Conservation (phyloP, 2,113 vertebrate genomes). For the Scomber colias region DNA sequence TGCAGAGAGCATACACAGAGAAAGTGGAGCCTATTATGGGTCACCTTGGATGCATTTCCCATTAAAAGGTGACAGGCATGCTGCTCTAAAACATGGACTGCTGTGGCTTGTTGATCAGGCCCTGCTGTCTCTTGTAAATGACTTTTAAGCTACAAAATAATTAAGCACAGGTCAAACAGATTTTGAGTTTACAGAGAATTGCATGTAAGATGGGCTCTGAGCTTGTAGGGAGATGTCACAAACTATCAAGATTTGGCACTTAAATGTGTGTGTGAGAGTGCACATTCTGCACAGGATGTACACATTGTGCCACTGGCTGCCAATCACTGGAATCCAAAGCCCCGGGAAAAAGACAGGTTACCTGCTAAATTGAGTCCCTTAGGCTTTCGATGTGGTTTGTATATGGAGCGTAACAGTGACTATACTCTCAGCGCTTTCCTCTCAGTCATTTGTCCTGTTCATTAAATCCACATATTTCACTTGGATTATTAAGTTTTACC, state of each 20-base stretch:
- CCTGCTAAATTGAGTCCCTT: conserved; percentile 71
- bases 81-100: conserved; percentile 65
- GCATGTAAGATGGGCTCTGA: conserved; percentile 22
- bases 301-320: conserved; percentile 47
- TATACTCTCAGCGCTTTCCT: conserved; percentile 24
- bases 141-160: conserved; percentile 69
- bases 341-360: conserved; percentile 60
- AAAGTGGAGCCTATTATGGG: conserved; percentile 72
- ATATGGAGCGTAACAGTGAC: conserved; percentile 37
- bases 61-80: conserved; percentile 80
- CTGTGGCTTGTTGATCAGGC: conserved; percentile 60
- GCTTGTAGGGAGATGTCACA: conserved; percentile 40
- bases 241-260: conserved; percentile 45
- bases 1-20: conserved; percentile 58
- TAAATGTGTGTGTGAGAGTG: conserved; percentile 41
- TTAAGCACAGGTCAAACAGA: conserved; percentile 48
- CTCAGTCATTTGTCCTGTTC: conserved; percentile 19
- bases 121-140: conserved; percentile 72
- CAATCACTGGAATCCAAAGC: conserved; percentile 62
- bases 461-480: conserved; percentile 43
- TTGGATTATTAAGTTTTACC: conserved; percentile 37
- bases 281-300: conserved; percentile 26
- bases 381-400: conserved; percentile 60
- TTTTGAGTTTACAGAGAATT: conserved; percentile 17
- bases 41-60: conserved; percentile 80